phyloP scores from a whole-genome alignment of 2,797 vertebrate genomes.

The Discoglossus pictus region DNA sequence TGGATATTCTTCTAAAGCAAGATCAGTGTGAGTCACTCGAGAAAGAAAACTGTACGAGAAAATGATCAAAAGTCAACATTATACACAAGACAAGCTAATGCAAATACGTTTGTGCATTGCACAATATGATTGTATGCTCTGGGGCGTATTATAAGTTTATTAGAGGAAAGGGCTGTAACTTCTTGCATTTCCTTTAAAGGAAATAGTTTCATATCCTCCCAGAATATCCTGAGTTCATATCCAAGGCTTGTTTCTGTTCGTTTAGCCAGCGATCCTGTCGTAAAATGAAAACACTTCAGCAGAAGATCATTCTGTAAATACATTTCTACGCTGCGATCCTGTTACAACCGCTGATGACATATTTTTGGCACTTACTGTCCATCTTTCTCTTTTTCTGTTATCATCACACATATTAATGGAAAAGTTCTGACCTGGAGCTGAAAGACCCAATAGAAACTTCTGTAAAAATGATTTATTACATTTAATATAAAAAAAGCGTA shows the following conservation, averaged over 20 bases:
- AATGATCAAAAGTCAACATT: too few relatives aligned
- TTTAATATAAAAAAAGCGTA: too few relatives aligned
- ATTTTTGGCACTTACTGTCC: constrained; percentile 15
- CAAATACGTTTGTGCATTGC: too few relatives aligned
- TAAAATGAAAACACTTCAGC: constrained; percentile 35
- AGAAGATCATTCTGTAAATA: constrained; percentile 18
- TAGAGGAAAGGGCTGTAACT: constrained; percentile 27
- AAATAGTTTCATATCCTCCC: constrained; percentile 66
- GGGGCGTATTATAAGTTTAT: constrained; percentile 20
- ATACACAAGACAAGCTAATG: too few relatives aligned
- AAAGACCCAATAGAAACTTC: too few relatives aligned
- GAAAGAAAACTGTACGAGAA: too few relatives aligned
- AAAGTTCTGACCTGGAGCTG: too few relatives aligned
- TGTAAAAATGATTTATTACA: too few relatives aligned
- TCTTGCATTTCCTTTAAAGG: constrained; percentile 73
- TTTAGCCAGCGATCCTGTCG: constrained; percentile 58
- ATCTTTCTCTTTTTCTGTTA: background rate
- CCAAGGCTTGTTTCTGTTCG: constrained; percentile 55
- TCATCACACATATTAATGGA: too few relatives aligned
- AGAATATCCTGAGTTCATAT: constrained; percentile 63
- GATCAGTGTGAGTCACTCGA: too few relatives aligned
- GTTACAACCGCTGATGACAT: constrained; percentile 2
- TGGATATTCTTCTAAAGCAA: too few relatives aligned
- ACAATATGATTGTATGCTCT: background rate
- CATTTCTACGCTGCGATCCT: constrained; percentile 1